A percentile compares a stretch with the other conserved stretches of the same genome.
Conservation (phyloP, 2,113 vertebrate species). For the Pelobates fuscus region DNA sequence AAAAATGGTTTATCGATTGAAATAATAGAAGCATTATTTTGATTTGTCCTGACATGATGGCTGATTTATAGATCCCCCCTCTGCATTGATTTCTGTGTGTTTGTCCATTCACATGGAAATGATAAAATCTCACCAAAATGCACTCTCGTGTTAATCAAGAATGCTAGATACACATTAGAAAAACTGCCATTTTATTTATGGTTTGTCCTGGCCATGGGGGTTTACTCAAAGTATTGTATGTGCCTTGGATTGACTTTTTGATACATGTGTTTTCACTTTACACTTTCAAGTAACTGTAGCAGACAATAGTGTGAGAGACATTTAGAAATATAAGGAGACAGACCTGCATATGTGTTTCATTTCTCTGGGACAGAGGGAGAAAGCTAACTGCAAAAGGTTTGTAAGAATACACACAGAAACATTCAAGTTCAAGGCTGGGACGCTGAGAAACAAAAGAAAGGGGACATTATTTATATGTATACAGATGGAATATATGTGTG, state of each 20-base stretch:
- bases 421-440: conserved; percentile 26
- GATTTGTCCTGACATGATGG: conserved; percentile 77
- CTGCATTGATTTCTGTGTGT: conserved; percentile 71
- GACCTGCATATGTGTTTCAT: conserved; percentile 74
- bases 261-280: conserved; percentile 76
- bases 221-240: conserved; percentile 16
- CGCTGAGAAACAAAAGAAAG: neutral
- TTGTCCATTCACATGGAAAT: conserved; percentile 70
- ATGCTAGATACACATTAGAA: conserved; percentile 50
- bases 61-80: conserved; percentile 76
- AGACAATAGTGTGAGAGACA: conserved; percentile 73
- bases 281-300: conserved; percentile 67
- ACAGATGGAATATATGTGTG: too few relatives aligned
- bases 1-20: conserved; percentile 78
- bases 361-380: conserved; percentile 62
- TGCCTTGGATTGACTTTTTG: conserved; percentile 41
- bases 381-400: conserved; percentile 66
- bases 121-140: conserved; percentile 65
- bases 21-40: conserved; percentile 85
- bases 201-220: conserved; percentile 50
- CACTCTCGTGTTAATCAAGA: conserved; percentile 63
- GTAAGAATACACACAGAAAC: conserved; percentile 11
- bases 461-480: neutral
- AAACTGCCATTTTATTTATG: conserved; percentile 52
- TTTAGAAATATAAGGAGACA: conserved; percentile 72